Evolutionary conservation across 2,113 vertebrate species (phyloP).

Genomic region (Cryptomyrus ogoouensis): DNA sequence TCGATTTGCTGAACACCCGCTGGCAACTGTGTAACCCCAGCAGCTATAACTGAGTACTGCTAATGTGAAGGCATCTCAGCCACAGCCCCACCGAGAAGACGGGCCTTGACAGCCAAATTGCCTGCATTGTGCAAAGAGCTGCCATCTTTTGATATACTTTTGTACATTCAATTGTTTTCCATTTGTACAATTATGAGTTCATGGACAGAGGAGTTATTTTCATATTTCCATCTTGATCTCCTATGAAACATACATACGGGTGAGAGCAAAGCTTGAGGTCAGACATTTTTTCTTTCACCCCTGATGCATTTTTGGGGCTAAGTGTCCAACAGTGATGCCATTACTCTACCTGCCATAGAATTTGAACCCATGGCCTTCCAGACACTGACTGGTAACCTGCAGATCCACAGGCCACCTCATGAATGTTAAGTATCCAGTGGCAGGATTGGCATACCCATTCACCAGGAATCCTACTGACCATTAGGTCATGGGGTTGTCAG

Average conservation of each 20-base stretch:
- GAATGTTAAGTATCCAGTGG: neutral
- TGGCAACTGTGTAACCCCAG: neutral
- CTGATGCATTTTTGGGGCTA: neutral
- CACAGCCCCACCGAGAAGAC: neutral
- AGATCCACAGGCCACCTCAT: neutral
- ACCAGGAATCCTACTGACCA: neutral
- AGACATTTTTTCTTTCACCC: neutral
- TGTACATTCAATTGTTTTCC: too few species aligned
- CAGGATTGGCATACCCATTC: neutral
- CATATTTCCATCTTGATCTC: neutral
- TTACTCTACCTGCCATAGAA: neutral
- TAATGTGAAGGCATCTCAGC: neutral
- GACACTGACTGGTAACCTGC: neutral
- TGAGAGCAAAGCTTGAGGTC: neutral
- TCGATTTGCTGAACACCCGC: neutral
- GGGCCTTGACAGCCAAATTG: neutral
- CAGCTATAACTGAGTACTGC: neutral
- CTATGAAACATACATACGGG: neutral
- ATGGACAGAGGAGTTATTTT: neutral
- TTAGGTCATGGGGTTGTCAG: neutral
- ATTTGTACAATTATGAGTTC: neutral
- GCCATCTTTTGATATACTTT: neutral
- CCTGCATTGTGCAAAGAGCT: neutral
- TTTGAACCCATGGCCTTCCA: neutral
- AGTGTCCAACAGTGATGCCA: neutral